A percentile compares a stretch with the other conserved stretches of the same genome.
Evolutionary conservation across 2,888 invertebrate species (phyloP).

Genomic region (Zhengitettix transpicula): DNA sequence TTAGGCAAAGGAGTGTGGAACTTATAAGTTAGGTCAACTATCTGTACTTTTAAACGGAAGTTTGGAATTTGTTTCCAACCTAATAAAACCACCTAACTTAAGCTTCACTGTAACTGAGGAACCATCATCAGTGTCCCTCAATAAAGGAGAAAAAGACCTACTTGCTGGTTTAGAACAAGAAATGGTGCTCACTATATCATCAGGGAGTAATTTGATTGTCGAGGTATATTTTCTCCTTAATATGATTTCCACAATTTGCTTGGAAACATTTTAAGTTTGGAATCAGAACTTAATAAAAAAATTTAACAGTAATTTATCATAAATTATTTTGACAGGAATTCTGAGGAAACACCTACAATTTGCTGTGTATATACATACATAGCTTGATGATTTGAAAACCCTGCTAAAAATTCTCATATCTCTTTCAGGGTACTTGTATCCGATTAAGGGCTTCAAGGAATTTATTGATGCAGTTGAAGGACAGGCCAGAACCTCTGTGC

Average conservation of each 20-base stretch:
- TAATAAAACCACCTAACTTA: conserved; percentile 6
- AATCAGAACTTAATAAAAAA: no score
- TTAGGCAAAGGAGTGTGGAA: conserved; percentile 37
- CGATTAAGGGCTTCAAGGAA: conserved; percentile 52
- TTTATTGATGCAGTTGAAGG: conserved; percentile 35
- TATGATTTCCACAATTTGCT: no score
- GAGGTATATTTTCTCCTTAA: conserved; percentile 27
- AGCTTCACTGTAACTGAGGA: conserved; percentile 11
- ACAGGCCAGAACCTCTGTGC: conserved; percentile 23
- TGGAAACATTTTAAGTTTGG: no score
- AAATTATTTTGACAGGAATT: no score
- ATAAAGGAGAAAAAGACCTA: conserved; percentile 45
- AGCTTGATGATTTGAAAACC: no score
- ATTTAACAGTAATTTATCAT: no score
- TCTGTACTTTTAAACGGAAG: conserved; percentile 44
- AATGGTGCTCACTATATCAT: conserved; percentile 54
- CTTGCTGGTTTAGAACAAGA: conserved; percentile 68
- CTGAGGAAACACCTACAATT: no score
- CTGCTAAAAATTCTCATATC: no score
- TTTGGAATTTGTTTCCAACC: conserved; percentile 49
- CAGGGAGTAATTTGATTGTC: conserved; percentile 59
- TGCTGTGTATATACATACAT: no score
- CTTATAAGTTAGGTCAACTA: conserved; percentile 54
- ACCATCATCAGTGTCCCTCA: conserved; percentile 21
- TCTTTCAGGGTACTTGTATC: conserved; percentile 36